Base-by-base conservation (phyloP, 92 coral and sea anemone genomes). In the Parazoanthus darwini region DNA sequence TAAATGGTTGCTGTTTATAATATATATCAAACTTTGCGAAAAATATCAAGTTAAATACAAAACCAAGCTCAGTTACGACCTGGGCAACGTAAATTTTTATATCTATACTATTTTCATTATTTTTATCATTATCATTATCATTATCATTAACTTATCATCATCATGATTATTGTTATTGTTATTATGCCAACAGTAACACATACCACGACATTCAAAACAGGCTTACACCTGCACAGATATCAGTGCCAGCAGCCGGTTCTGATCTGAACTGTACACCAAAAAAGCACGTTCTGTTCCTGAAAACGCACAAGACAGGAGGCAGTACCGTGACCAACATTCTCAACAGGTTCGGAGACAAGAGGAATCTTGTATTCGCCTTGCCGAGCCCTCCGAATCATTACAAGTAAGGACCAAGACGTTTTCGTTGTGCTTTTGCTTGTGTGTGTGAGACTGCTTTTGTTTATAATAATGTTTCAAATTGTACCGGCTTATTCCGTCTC, bases 261-360 rank as follows among this genome's bases (percentile, higher is more conserved):
- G 0, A 36, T 85, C 74, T 44, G 7, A 93, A 92, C 16, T 96
- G 98, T 78, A 68, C 82, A 23, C 94, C 98, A 20, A 93, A 88
- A 82, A 89, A 85, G 74, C 95, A 94, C 88, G 88, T 96, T 42
- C 96, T 94, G 33, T 96, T 96, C 63, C 92, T 96, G 39, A 96
- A 96, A 88, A 96, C 98, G 2, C 98, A 96, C 91, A 96, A 96
- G 73, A 94, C 98, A 8, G 98, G 98, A 26, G 90, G 98, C 26
- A 96, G 98, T 79, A 96, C 98, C 7, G 81, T 94, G n/a, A 93
- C 98, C 14, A 96, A 96, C 89, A 92, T 96, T 35, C 92, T 96
- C 43, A 92, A 95, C 90, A 92, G 98, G 63, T 93, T 91, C 91
- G 98, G 98, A 2, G 98, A 96, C 80, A 83, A 78, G 66, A 86